Base-by-base conservation (phyloP, 2,888 invertebrate species). In the Omphaloscelis lunosa region DNA sequence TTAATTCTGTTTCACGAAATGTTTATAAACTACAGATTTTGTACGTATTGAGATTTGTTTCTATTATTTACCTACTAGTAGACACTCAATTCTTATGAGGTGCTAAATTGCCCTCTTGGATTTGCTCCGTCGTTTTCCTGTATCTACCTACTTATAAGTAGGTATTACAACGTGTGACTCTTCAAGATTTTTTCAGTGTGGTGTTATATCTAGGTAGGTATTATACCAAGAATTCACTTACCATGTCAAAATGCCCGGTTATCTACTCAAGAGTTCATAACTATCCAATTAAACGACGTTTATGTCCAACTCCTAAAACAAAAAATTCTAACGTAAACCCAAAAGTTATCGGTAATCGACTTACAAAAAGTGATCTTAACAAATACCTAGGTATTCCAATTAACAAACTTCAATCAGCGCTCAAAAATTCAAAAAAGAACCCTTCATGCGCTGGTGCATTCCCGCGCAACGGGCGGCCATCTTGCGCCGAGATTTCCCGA, bases 381-480 rank as follows among this genome's bases (percentile, higher is more conserved):
- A 73, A 88, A 84, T 69, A 75, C 53, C 72, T 75, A 34, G 34
- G 34, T 34, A 66, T 70, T 80, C 77, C 78, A 85, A 85, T 84
- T 73, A 79, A 82, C 23, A 66, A 79, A 73, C 66, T 81, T 82
- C 78, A 86, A 88, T 87, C 79, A 78, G 34, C 45, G 66, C 70
- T 77, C 84, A 80, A 77, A 87, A 87, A 86, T 87, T 87, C 82
- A 85, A 90, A 90, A 82, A 88, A 86, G 73, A 84, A 88, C 85
- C 85, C 89, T 73, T 78, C 75, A 71, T 89, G 88, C 88, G 90
- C 87, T 89, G 83, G 85, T 85, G 86, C 93, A 91, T 92, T 93
- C 92, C 91, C 91, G 91, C 95, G 87, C 94, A 90, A 92, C 93
- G 93, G 92, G 94, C 96, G 94, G 96, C 96, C 96, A 96, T 96